Evolutionary conservation across 2,113 vertebrate genomes (phyloP).

Genomic region (Hemicordylus capensis): DNA sequence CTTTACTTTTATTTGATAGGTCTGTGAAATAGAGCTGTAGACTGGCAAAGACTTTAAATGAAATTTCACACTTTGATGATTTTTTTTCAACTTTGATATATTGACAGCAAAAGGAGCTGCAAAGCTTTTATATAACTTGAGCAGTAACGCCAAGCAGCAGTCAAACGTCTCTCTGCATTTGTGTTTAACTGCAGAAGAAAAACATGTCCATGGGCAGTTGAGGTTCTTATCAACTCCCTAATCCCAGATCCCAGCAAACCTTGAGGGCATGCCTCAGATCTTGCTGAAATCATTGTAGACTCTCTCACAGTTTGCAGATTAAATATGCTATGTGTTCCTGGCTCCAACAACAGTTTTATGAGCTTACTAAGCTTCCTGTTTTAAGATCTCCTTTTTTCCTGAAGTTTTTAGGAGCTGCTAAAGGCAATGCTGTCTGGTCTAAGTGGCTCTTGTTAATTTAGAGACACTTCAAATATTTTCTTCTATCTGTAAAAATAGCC

Average conservation of each 20-base stretch:
- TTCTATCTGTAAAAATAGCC: slow-evolving; percentile 68
- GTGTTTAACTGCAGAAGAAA: slow-evolving; percentile 94
- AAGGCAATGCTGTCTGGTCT: slow-evolving; percentile 81
- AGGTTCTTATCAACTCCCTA: slow-evolving; percentile 94
- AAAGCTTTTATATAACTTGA: slow-evolving; percentile 89
- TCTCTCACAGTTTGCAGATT: slow-evolving; percentile 94
- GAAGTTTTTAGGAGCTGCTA: slow-evolving; percentile 90
- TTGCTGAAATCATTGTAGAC: slow-evolving; percentile 89
- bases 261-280: slow-evolving; percentile 99
- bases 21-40: slow-evolving; percentile 83
- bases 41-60: slow-evolving; percentile 86
- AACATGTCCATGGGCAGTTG: slow-evolving; percentile 87
- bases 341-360: slow-evolving; percentile 85
- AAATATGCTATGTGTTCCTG: slow-evolving; percentile 99
- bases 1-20: slow-evolving; percentile 84
- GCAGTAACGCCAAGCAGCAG: slow-evolving; percentile 87
- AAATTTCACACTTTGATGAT: slow-evolving; percentile 96
- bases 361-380: slow-evolving; percentile 91
- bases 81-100: slow-evolving; percentile 95
- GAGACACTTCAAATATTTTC: slow-evolving; percentile 73
- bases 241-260: slow-evolving; percentile 99
- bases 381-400: slow-evolving; percentile 81
- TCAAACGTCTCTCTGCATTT: slow-evolving; percentile 94
- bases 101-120: slow-evolving; percentile 93
- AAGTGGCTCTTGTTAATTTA: slow-evolving; percentile 78